These are phyloP conservation scores for Galeruca laticollis DNA, from an alignment of 2,888 invertebrate species.

Conservation along the genomic window DNA sequence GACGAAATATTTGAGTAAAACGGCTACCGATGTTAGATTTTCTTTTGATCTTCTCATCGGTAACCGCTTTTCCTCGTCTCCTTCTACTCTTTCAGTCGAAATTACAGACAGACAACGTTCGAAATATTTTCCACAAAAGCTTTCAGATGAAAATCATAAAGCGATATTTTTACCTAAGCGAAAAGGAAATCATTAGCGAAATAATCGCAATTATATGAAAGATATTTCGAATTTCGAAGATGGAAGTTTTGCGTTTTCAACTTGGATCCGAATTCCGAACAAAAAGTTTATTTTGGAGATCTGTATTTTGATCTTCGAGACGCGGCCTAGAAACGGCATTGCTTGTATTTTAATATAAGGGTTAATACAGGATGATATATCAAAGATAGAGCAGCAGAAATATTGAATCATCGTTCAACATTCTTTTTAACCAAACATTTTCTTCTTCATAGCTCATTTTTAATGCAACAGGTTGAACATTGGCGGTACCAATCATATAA, in stretches of 20 bases:
- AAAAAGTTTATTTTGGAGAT: slow-evolving; percentile 5
- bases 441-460: no score
- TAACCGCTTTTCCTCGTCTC: slow-evolving; percentile 47
- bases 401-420: no score
- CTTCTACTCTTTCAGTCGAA: slow-evolving; percentile 48
- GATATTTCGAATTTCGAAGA: slow-evolving; percentile 25
- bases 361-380: no score
- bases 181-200: slow-evolving; percentile 52
- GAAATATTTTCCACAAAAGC: slow-evolving; percentile 56
- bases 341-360: not conserved
- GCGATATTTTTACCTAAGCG: slow-evolving; percentile 54
- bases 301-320: not conserved
- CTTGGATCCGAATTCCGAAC: slow-evolving; percentile 4
- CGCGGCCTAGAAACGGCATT: no score
- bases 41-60: slow-evolving; percentile 47
- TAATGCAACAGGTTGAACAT: no score
- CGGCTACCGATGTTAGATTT: slow-evolving; percentile 49
- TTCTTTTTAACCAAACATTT: no score
- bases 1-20: slow-evolving; percentile 50
- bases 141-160: slow-evolving; percentile 54
- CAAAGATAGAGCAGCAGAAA: no score
- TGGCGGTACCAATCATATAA: no score
- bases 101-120: slow-evolving; percentile 53
- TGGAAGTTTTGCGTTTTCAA: slow-evolving; percentile 11
- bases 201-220: slow-evolving; percentile 45